Evolutionary conservation across 2,888 invertebrate genomes (phyloP).

Genomic region (Seira ritae): DNA sequence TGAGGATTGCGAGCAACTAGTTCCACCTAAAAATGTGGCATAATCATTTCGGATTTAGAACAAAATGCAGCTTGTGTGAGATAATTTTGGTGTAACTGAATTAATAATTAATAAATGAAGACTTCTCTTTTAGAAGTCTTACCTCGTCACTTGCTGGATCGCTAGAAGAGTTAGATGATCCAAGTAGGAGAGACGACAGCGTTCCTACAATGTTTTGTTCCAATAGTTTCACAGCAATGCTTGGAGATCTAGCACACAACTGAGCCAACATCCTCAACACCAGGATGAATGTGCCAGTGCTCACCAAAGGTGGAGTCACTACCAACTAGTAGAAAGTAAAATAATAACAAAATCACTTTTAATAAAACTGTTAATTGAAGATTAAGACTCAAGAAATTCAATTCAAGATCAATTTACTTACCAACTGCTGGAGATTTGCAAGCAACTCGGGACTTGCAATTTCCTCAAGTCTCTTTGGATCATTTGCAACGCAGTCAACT

Average conservation of each 20-base stretch:
- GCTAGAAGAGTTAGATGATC: slow-evolving; percentile 82
- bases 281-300: slow-evolving; percentile 96
- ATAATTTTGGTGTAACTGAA: neutral
- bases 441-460: slow-evolving; percentile 94
- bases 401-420: no score
- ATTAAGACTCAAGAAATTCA: neutral
- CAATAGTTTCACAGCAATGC: slow-evolving; percentile 92
- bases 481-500: slow-evolving; percentile 96
- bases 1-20: slow-evolving; percentile 94
- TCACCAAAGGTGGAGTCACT: slow-evolving; percentile 95
- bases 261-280: slow-evolving; percentile 97
- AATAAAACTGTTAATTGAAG: slow-evolving; percentile 9
- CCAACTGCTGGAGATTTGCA: slow-evolving; percentile 94
- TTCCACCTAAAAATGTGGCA: slow-evolving; percentile 82
- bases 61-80: neutral
- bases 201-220: slow-evolving; percentile 98
- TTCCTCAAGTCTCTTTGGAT: slow-evolving; percentile 92
- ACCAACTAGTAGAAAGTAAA: slow-evolving; percentile 81
- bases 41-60: no score
- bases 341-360: neutral
- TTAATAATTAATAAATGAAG: slow-evolving; percentile 4
- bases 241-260: slow-evolving; percentile 96
- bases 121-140: neutral
- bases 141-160: slow-evolving; percentile 64
- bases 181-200: slow-evolving; percentile 94